These are phyloP conservation scores for Athetis lepigone DNA, from an alignment of 2,888 invertebrate species.

Conservation along the genomic window DNA sequence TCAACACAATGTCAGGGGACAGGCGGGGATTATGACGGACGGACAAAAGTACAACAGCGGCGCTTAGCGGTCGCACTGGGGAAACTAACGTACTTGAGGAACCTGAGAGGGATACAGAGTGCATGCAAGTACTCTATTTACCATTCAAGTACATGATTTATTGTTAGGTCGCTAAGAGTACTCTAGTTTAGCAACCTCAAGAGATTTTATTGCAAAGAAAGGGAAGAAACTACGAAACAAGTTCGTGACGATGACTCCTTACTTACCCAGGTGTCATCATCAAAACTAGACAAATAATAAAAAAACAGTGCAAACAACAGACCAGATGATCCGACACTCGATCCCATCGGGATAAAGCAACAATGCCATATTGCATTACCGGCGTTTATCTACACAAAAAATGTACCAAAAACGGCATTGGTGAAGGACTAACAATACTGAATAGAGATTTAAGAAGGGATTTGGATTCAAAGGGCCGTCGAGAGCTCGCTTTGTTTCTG, in stretches of 20 bases:
- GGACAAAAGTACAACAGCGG: constrained; percentile 75
- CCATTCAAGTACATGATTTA: constrained; percentile 23
- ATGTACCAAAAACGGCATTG: constrained; percentile 74
- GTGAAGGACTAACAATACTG: constrained; percentile 81
- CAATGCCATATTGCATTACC: constrained; percentile 88
- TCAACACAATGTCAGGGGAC: constrained; percentile 78
- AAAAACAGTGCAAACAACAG: constrained; percentile 60
- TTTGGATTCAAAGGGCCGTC: constrained; percentile 84
- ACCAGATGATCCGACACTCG: constrained; percentile 79
- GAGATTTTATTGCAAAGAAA: neutral
- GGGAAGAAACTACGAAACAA: neutral
- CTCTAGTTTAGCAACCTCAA: neutral
- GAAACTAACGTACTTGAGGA: constrained; percentile 18
- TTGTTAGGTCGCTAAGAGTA: constrained; percentile 14
- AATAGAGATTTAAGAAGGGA: constrained; percentile 86
- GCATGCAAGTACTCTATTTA: constrained; percentile 24
- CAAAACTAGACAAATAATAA: constrained; percentile 54
- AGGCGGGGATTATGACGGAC: constrained; percentile 71
- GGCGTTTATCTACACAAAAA: constrained; percentile 68
- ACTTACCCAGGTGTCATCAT: constrained; percentile 50
- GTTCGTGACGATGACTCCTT: neutral
- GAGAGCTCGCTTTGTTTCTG: constrained; percentile 82
- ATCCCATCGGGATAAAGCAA: constrained; percentile 73
- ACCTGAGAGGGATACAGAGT: constrained; percentile 43
- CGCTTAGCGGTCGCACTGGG: constrained; percentile 71